Evolutionary conservation across 2,113 vertebrate genomes (phyloP).

Genomic region (Mastomys coucha): DNA sequence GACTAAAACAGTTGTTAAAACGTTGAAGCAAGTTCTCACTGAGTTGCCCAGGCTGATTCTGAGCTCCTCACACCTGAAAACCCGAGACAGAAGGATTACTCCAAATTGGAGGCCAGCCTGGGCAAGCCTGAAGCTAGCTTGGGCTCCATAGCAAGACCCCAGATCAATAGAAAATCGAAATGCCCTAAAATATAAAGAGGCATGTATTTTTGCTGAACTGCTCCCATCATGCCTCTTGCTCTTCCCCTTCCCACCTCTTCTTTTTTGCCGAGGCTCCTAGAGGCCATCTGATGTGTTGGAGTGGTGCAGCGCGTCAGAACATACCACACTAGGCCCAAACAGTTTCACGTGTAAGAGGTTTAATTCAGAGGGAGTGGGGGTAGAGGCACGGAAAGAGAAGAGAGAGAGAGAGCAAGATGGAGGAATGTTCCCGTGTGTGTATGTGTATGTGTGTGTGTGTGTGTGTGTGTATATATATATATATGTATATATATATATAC

Average conservation of each 20-base stretch:
- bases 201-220: constrained; percentile 10
- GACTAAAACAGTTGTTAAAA: background rate
- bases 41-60: background rate
- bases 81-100: background rate
- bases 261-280: background rate
- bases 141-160: background rate
- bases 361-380: no score
- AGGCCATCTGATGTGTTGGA: constrained; percentile 45
- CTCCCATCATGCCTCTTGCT: background rate
- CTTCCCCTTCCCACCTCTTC: no score
- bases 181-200: background rate
- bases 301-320: no score
- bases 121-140: background rate
- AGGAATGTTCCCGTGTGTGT: no score
- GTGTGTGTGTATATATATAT: no score
- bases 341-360: no score
- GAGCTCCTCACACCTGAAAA: background rate
- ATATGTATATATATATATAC: no score
- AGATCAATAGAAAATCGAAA: background rate
- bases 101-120: background rate
- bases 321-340: no score
- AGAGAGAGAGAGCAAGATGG: no score
- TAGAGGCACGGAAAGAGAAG: no score
- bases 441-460: no score
- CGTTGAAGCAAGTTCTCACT: background rate